Evolutionary conservation across 2,113 vertebrate species (phyloP).

Genomic region (Sterna hirundo): DNA sequence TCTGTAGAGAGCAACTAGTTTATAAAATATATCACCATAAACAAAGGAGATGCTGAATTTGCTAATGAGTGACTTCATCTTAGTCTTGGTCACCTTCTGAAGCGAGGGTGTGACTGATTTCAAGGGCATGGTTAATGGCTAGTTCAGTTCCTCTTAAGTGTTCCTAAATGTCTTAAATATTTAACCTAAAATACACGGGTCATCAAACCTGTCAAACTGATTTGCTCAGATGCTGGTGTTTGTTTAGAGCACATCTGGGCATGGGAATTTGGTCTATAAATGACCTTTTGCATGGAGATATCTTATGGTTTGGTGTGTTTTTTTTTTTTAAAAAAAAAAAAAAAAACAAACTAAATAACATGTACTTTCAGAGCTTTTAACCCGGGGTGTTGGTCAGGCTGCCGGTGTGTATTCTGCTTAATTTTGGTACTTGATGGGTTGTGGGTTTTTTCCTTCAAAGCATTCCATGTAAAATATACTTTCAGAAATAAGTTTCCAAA

Average conservation of each 20-base stretch:
- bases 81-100: background rate
- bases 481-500: background rate
- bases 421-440: background rate
- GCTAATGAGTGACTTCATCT: background rate
- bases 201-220: background rate
- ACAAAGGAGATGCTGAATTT: background rate
- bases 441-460: background rate
- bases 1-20: background rate
- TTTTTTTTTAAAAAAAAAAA: too few species aligned
- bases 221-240: background rate
- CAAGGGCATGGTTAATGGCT: background rate
- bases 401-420: background rate
- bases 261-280: background rate
- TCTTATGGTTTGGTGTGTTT: background rate
- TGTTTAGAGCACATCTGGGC: background rate
- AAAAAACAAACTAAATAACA: background rate
- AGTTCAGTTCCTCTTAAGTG: rapidly evolving
- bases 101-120: background rate
- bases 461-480: background rate
- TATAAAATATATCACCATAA: rapidly evolving
- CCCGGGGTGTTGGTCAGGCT: background rate
- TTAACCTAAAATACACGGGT: too few species aligned
- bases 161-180: background rate
- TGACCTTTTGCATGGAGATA: background rate
- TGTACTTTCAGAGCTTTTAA: background rate